Base-by-base conservation (phyloP, 1,140 invertebrate genomes). In the Colletes gigas region DNA sequence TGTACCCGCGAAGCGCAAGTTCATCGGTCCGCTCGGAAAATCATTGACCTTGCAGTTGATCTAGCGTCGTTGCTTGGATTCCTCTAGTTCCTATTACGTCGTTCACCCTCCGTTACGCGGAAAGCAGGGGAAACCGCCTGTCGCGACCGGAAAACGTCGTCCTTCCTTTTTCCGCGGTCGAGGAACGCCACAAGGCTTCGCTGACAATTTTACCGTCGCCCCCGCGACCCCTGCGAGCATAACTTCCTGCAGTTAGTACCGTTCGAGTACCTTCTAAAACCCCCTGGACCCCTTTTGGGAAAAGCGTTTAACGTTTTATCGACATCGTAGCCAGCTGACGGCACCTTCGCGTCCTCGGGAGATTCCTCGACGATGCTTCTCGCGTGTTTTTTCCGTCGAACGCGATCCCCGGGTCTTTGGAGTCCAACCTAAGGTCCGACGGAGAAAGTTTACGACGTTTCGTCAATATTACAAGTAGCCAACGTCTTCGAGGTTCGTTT, bases 21-120 rank as follows among this genome's bases (percentile, higher is more conserved):
- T 87, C 85, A 87, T 87, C 84, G 85, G 85, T 87, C 85, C 65
- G 84, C 82, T 81, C 75, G 85, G 84, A 87, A 87, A 87, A 87
- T 86, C 82, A 86, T 87, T 86, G 85, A 87, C 85, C 84, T 84
- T 86, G 70, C 70, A 44, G 75, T 59, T 75, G 59, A 87, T 87
- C 85, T 86, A 85, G 73, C 83, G 68, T 80, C 52, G 78, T 54
- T 54, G 55, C 59, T 30, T 77, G 70, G 69, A 84, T 85, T 59
- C 47, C 55, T 44, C 65, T 69, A 68, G 59, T 55, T 75, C 70
- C 83, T 55, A 78, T 85, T 85, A 72, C 72, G 50, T 71, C 17
- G 68, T 41, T 54, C 47, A 52, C 41, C 57, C 54, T 3, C 73
- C 83, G 74, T 82, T 85, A 85, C 69, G 63, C 47, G 59, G 60